phyloP scores from a whole-genome alignment of 2,797 vertebrate species.

The Bufotes viridis region DNA sequence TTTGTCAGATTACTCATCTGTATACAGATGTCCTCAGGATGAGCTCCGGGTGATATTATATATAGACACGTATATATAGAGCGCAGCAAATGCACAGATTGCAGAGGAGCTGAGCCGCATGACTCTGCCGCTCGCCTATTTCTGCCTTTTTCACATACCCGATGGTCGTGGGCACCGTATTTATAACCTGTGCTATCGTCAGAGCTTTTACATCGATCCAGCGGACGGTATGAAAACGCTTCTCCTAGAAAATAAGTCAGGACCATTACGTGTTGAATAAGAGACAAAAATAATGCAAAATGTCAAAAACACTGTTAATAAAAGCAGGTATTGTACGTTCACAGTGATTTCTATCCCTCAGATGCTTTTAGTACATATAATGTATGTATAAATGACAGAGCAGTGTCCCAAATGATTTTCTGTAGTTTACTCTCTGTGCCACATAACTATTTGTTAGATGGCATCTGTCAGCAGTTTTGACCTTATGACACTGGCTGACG shows the following conservation, averaged over 20 bases:
- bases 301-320: neutral
- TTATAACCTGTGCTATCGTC: neutral
- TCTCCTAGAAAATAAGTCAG: neutral
- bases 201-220: neutral
- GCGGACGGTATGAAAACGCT: neutral
- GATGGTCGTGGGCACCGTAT: neutral
- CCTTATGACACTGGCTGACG: too few species aligned
- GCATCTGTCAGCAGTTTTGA: too few species aligned
- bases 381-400: neutral
- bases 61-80: conserved; percentile 40
- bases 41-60: conserved; percentile 50
- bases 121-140: neutral
- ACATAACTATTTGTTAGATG: too few species aligned
- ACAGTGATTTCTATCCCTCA: neutral
- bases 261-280: neutral
- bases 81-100: conserved; percentile 12
- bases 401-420: neutral
- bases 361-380: neutral
- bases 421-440: neutral
- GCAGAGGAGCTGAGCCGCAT: conserved; percentile 36
- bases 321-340: neutral
- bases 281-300: neutral
- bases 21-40: conserved; percentile 50
- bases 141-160: neutral
- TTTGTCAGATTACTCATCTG: conserved; percentile 55